These are phyloP conservation scores for Drosophila elegans DNA, from an alignment of 1,140 invertebrate genomes.

Conservation along the genomic window DNA sequence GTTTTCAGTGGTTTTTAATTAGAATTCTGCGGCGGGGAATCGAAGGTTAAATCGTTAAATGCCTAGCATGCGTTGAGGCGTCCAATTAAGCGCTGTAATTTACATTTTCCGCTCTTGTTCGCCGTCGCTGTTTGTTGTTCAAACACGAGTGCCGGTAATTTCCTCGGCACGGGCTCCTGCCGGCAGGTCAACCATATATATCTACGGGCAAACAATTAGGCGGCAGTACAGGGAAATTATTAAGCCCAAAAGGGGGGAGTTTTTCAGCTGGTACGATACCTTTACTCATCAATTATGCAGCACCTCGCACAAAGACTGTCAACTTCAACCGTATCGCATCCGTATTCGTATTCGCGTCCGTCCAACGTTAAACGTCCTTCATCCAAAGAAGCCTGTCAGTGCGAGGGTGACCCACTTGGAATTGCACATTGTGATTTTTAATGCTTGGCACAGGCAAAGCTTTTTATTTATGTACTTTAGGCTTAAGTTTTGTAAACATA, in stretches of 20 bases:
- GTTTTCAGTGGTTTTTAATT: constrained; percentile 63
- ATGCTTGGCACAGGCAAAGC: constrained; percentile 20
- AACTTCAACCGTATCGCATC: constrained; percentile 17
- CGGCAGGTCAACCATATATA: constrained; percentile 19
- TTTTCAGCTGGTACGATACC: constrained; percentile 33
- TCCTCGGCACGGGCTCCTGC: not conserved
- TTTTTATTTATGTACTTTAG: constrained; percentile 21
- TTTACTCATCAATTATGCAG: constrained; percentile 39
- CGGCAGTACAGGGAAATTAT: constrained; percentile 13
- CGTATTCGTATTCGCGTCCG: not conserved
- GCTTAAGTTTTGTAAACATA: constrained; percentile 13
- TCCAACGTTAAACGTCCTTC: too few species aligned
- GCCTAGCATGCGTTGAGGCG: constrained; percentile 27
- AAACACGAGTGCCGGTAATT: constrained; percentile 25
- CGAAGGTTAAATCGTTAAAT: constrained; percentile 39
- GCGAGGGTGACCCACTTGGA: not conserved
- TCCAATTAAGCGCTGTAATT: constrained; percentile 46
- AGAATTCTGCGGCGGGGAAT: constrained; percentile 16
- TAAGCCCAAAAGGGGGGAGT: constrained; percentile 20
- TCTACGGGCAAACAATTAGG: constrained; percentile 1
- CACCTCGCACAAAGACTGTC: constrained; percentile 37
- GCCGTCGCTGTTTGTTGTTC: constrained; percentile 33
- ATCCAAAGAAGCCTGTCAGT: constrained; percentile 1
- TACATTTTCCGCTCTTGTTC: constrained; percentile 28
- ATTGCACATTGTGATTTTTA: constrained; percentile 51